These are phyloP conservation scores for Pangasius krempfi DNA, from an alignment of 2,797 vertebrate species.

Conservation along the genomic window DNA sequence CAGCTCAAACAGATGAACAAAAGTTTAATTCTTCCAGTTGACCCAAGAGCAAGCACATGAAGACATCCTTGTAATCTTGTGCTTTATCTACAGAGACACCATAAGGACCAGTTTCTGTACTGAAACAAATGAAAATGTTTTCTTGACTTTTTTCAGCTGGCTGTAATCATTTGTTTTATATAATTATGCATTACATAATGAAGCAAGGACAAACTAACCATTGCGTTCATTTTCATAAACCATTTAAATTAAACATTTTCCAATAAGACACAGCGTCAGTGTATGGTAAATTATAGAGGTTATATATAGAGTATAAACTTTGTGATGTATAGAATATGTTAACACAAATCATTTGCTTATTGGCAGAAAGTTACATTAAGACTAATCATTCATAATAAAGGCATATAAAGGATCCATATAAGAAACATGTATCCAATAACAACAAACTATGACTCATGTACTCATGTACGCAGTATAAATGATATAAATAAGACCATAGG, in stretches of 20 bases:
- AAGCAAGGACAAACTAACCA: neutral
- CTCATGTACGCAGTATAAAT: neutral
- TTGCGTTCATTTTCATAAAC: neutral
- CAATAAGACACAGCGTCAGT: neutral
- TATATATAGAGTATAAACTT: neutral
- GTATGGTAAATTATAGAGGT: neutral
- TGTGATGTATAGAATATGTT: neutral
- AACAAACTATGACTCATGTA: neutral
- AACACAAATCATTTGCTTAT: neutral
- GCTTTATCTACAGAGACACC: neutral
- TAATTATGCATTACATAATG: neutral
- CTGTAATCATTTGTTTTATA: neutral
- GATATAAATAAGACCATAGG: neutral
- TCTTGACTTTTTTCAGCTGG: neutral
- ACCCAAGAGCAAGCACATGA: neutral
- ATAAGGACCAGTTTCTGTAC: neutral
- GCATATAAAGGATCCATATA: neutral
- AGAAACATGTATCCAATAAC: neutral
- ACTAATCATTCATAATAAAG: neutral
- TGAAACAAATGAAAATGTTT: neutral
- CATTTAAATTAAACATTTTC: too few species aligned
- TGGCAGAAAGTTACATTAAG: neutral
- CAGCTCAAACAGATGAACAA: constrained; percentile 22
- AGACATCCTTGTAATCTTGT: constrained; percentile 1
- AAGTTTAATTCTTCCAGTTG: constrained; percentile 6